A percentile compares a stretch with the other conserved stretches of the same genome.
Conservation (phyloP, 2,113 vertebrate species). For the Chaetura pelagica region DNA sequence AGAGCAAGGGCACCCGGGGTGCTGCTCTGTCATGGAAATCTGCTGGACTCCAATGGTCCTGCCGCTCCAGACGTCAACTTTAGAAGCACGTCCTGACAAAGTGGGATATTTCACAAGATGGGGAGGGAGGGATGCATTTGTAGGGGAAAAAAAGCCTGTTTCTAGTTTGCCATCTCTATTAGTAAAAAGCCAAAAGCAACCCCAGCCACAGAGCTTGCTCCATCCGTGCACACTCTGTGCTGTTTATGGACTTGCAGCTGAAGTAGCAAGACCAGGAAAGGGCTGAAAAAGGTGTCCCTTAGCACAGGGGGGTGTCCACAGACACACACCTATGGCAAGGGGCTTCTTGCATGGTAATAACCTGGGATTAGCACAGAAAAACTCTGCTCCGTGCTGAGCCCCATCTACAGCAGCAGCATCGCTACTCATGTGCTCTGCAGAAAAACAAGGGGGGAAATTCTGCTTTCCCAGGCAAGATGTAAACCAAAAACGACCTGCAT, state of each 20-base stretch:
- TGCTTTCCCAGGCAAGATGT: not conserved
- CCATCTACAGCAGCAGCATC: fast-evolving
- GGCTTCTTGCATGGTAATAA: not conserved
- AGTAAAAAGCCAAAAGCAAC: not conserved
- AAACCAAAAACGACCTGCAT: not conserved
- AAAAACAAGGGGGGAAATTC: not conserved
- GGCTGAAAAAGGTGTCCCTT: not conserved
- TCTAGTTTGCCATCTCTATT: not conserved
- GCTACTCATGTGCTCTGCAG: not conserved
- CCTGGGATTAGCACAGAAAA: not conserved
- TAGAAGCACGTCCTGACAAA: fast-evolving
- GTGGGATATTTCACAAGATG: not conserved
- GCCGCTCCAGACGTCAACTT: fast-evolving
- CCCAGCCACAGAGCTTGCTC: fast-evolving
- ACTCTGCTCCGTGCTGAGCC: not conserved
- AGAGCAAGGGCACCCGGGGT: constrained; percentile 25
- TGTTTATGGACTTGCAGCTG: not conserved
- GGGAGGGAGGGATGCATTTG: not conserved
- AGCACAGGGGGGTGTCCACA: fast-evolving
- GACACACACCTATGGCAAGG: not conserved
- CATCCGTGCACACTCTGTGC: not conserved
- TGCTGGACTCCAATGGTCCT: not conserved
- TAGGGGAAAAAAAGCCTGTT: fast-evolving
- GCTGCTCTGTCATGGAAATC: constrained; percentile 73
- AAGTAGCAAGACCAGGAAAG: not conserved